Percentiles rank a stretch among this genome's conserved stretches.
These are phyloP conservation scores for Tyria jacobaeae DNA, from an alignment of 2,888 invertebrate species.

Conservation along the genomic window DNA sequence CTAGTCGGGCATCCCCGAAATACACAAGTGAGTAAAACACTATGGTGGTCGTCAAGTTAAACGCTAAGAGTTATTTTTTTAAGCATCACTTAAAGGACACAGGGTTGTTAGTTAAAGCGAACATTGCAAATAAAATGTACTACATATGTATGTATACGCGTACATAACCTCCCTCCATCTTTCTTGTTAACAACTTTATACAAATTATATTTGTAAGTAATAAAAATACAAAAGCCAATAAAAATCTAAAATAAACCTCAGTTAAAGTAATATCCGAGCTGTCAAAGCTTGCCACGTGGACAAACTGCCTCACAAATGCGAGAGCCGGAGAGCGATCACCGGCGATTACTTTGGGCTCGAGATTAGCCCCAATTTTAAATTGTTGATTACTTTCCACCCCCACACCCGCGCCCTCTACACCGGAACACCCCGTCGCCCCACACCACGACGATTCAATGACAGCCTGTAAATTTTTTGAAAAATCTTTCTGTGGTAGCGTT, in stretches of 20 bases:
- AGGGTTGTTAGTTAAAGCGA: too few relatives aligned
- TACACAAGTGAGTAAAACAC: too few relatives aligned
- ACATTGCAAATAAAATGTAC: not conserved
- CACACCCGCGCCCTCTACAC: conserved; percentile 40
- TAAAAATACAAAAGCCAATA: conserved; percentile 8
- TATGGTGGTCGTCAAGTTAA: too few relatives aligned
- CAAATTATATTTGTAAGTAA: not conserved
- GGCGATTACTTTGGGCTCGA: conserved; percentile 69
- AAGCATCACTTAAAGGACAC: too few relatives aligned
- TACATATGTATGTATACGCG: not conserved
- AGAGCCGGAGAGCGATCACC: conserved; percentile 70
- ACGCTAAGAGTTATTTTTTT: too few relatives aligned
- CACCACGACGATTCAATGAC: conserved; percentile 63
- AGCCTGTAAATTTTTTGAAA: conserved; percentile 73
- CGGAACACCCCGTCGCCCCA: conserved; percentile 23
- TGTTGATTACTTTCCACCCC: conserved; percentile 80
- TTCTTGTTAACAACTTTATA: not conserved
- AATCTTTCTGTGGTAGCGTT: conserved; percentile 60
- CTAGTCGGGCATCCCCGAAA: too few relatives aligned
- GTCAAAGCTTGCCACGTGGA: conserved; percentile 34
- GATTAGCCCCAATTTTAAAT: conserved; percentile 85
- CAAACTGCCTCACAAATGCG: conserved; percentile 35
- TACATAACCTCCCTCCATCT: not conserved
- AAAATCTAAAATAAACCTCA: conserved; percentile 15
- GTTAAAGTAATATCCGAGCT: conserved; percentile 26